Evolutionary conservation across 2,113 vertebrate genomes (phyloP).

Genomic region (Pluvialis apricaria): DNA sequence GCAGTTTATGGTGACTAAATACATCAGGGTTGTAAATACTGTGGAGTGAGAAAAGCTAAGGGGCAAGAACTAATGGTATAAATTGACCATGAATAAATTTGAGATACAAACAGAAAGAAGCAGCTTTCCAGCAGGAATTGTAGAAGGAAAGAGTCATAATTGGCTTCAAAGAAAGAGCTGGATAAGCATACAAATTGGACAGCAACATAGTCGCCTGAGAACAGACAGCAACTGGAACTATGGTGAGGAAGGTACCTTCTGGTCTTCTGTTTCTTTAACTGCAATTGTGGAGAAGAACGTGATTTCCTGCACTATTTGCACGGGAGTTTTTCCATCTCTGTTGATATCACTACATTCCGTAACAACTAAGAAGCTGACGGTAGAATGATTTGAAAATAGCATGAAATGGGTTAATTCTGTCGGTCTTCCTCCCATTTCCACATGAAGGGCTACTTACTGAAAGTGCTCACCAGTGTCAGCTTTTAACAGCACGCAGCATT

Average conservation of each 20-base stretch:
- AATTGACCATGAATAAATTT: background rate
- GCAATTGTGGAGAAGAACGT: background rate
- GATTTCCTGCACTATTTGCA: background rate
- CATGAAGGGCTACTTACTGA: background rate
- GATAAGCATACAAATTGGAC: background rate
- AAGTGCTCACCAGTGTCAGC: background rate
- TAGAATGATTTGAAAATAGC: fast-evolving
- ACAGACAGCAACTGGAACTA: background rate
- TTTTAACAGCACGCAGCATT: background rate
- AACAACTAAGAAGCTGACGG: background rate
- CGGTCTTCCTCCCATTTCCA: background rate
- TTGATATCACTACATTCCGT: background rate
- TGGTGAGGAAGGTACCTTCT: background rate
- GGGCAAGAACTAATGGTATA: background rate
- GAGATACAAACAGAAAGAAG: background rate
- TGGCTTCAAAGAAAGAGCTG: background rate
- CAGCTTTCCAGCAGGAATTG: background rate
- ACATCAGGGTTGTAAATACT: background rate
- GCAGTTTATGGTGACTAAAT: background rate
- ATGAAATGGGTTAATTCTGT: fast-evolving
- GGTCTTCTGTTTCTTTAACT: background rate
- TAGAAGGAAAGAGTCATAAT: background rate
- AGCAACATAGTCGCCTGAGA: background rate
- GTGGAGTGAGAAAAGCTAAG: background rate
- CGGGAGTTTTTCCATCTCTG: background rate